Evolutionary conservation across 2,888 invertebrate species (phyloP), one percentile per base, ranked within the genome.

Genomic region (Sphecodes monilicornis): DNA sequence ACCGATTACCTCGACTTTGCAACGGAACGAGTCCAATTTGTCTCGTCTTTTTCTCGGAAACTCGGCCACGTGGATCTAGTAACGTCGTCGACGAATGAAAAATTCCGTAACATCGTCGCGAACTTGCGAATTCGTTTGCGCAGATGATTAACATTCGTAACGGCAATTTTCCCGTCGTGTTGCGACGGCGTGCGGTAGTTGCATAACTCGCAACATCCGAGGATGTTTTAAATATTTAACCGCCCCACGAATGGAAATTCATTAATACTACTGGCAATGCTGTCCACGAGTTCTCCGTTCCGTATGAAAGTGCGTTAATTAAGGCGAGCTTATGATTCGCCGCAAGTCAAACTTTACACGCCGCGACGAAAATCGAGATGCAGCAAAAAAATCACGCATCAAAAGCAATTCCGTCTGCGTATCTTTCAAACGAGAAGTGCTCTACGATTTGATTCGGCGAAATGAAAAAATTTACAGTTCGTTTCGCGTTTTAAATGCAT

Each of bases 101-200:
- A 46, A 46, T 60, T 36, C n/a, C 32, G 36, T 36, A 18, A 75
- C 64, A 66, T 26, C 43, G 26, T n/a, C 60, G n/a, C 26, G 10
- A 22, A 64, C n/a, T 66, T 36, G 75, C 75, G 36, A 75, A 75
- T 75, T 46, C 60, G 46, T 75, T 75, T 75, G 46, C 66, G 22
- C 75, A 46, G 22, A n/a, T 2, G 66, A 75, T 75, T 75, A 75
- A 64, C 74, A 64, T 64, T 64, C 74, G 64, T 10, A 22, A 64
- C 60, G 74, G 32, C 13, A 74, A 32, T 75, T 29, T 43, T n/a
- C 32, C 0, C 26, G 57, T 36, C 10, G 73, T 2, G 36, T 22
- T 4, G 22, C 18, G 29, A 5, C 29, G 60, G 29, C 29, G 29
- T 29, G 16, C 29, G 16, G 57, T 22, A 32, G 43, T 75, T 75